Base-by-base conservation (phyloP, 1,140 invertebrate genomes). In the Ganaspis sp. region DNA sequence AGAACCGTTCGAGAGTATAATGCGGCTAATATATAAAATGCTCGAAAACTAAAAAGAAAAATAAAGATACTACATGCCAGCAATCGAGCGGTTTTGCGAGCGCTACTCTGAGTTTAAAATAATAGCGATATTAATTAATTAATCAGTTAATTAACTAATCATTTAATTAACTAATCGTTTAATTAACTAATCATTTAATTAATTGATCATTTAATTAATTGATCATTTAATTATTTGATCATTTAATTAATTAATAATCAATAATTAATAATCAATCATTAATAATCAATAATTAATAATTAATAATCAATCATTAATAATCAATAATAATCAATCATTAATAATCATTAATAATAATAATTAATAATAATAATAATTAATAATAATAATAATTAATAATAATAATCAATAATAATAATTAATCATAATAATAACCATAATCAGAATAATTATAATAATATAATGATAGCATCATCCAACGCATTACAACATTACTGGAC, bases 291-390 rank as follows among this genome's bases (percentile, higher is more conserved):
- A n/a, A n/a, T n/a, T n/a, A n/a, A n/a, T n/a, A n/a, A n/a, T n/a
- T n/a, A n/a, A n/a, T n/a, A n/a, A n/a, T n/a, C n/a, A n/a, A n/a
- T n/a, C n/a, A n/a, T n/a, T n/a, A n/a, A n/a, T n/a, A n/a, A n/a
- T n/a, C n/a, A n/a, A n/a, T n/a, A n/a, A n/a, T n/a, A n/a, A n/a
- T n/a, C n/a, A n/a, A n/a, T n/a, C n/a, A n/a, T 81, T 83, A 79
- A 83, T 85, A 83, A 82, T 83, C 82, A 83, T 45, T 82, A 82
- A 82, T 84, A 80, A 82, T 82, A 84, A 83, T 86, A 77, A 84
- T 49, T 73, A 45, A 37, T 58, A 82, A 82, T 84, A 80, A 82
- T 82, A 84, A 83, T 86, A 77, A 84, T 49, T 73, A 45, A 38
- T 64, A 76, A 69, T 72, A 49, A 34, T 75, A 73, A 71, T 40